Evolutionary conservation across 2,113 vertebrate species (phyloP).

Genomic region (Maccullochella peelii): DNA sequence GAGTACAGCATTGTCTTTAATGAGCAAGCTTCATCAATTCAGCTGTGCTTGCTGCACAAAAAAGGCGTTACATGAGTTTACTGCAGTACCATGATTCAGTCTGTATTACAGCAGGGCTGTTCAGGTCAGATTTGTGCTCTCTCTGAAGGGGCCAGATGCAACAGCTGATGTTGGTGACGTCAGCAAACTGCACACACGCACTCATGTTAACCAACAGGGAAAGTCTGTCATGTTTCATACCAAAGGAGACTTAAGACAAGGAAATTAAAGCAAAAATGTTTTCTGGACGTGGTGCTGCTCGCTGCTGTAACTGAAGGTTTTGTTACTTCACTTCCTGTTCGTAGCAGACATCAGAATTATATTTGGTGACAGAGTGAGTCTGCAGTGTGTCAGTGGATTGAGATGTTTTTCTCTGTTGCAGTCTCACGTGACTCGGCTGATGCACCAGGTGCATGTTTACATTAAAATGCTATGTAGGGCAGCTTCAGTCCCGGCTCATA

Average conservation of each 20-base stretch:
- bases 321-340: background rate
- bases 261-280: background rate
- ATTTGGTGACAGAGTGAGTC: background rate
- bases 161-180: background rate
- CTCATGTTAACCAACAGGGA: background rate
- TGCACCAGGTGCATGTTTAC: conserved; percentile 7
- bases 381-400: background rate
- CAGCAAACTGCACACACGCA: background rate
- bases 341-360: background rate
- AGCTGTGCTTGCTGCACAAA: too few species aligned
- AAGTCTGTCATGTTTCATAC: background rate
- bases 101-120: background rate
- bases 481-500: background rate
- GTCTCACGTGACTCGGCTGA: conserved; percentile 1
- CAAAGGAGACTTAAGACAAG: background rate
- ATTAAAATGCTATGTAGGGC: conserved; percentile 31
- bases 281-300: background rate
- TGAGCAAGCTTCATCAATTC: too few species aligned
- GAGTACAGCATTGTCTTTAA: too few species aligned
- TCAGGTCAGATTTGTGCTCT: background rate
- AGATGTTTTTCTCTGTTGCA: background rate
- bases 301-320: background rate
- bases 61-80: background rate
- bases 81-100: background rate
- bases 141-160: background rate